Evolutionary conservation across 2,797 vertebrate species (phyloP).

Genomic region (Varecia variegata): DNA sequence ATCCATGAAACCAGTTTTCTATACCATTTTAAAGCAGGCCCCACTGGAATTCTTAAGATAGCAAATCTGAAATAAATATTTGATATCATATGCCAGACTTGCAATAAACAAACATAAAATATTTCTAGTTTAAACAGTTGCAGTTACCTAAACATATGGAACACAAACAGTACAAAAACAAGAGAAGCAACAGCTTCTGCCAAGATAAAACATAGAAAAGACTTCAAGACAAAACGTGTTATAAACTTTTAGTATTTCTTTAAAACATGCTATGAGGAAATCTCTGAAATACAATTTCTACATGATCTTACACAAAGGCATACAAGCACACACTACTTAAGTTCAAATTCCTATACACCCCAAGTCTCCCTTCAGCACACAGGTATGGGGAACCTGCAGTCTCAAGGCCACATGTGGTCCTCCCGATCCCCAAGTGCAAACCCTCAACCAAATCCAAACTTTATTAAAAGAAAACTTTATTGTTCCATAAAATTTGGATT

Average conservation of each 20-base stretch:
- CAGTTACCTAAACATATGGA: not conserved
- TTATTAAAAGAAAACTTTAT: too few relatives aligned
- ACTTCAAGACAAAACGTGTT: not conserved
- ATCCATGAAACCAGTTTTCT: not conserved
- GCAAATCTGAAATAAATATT: not conserved
- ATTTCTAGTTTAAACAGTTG: not conserved
- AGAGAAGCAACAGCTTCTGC: not conserved
- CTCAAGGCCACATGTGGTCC: too few relatives aligned
- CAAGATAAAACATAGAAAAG: not conserved
- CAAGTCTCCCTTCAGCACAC: not conserved
- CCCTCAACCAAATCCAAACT: too few relatives aligned
- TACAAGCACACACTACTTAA: not conserved
- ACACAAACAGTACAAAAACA: not conserved
- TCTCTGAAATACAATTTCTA: not conserved
- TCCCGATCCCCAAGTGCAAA: too few relatives aligned
- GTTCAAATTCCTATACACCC: not conserved
- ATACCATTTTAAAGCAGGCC: not conserved
- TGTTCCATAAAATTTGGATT: too few relatives aligned
- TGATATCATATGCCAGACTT: not conserved
- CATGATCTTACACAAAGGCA: not conserved
- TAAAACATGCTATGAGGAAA: not conserved
- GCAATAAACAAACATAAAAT: not conserved
- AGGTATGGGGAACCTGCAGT: too few relatives aligned
- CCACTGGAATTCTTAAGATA: not conserved
- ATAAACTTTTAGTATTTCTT: not conserved